Evolutionary conservation across 2,797 vertebrate species (phyloP).

Genomic region (Schizothorax lantsangensis): DNA sequence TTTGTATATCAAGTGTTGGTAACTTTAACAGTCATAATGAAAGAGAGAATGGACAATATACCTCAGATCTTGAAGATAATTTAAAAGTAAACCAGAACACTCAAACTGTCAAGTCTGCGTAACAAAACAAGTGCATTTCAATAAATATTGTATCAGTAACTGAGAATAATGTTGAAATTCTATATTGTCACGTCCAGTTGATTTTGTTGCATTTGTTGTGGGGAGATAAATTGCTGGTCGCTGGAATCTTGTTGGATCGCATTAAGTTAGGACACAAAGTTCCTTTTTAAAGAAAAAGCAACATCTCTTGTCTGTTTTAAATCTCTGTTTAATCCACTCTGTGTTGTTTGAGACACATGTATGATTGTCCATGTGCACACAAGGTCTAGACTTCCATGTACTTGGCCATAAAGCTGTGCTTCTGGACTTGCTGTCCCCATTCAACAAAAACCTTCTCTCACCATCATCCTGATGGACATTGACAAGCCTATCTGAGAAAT

Average conservation of each 20-base stretch:
- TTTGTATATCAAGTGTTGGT: neutral
- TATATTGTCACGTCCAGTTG: neutral
- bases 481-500: neutral
- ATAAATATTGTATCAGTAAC: too few relatives aligned
- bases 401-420: neutral
- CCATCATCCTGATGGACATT: neutral
- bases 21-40: neutral
- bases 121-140: too few relatives aligned
- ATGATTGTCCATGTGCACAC: neutral
- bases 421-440: neutral
- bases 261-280: neutral
- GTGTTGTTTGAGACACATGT: neutral
- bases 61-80: neutral
- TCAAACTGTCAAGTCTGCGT: too few relatives aligned
- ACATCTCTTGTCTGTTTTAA: neutral
- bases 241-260: neutral
- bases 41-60: neutral
- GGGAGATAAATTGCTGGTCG: too few relatives aligned
- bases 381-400: neutral
- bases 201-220: too few relatives aligned
- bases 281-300: neutral
- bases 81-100: neutral
- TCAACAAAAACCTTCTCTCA: neutral
- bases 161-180: too few relatives aligned
- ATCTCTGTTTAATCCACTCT: neutral